phyloP scores from a whole-genome alignment of 53 echinoderm and acorn worm species.

The Actinopyga echinites region DNA sequence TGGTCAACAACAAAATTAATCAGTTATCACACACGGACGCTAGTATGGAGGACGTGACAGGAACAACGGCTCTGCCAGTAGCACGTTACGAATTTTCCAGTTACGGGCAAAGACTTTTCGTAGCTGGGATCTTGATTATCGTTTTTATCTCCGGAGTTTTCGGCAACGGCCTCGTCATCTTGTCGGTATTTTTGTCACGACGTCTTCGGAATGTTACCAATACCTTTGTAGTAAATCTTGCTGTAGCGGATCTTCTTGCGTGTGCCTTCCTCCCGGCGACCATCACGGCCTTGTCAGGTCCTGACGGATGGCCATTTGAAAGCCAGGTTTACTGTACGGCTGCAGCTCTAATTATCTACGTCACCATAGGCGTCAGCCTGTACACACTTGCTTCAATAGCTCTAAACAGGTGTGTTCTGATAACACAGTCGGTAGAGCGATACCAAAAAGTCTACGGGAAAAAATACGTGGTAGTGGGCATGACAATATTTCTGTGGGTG shows the following conservation, averaged over 20 bases:
- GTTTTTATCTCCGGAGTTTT: slow-evolving; percentile 35
- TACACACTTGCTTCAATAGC: slow-evolving; percentile 63
- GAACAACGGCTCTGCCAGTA: neutral
- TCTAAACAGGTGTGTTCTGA: slow-evolving; percentile 57
- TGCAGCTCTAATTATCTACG: slow-evolving; percentile 30
- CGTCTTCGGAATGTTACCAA: slow-evolving; percentile 37
- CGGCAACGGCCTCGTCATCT: too few relatives aligned
- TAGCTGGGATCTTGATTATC: neutral
- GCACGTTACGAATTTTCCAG: slow-evolving; percentile 10
- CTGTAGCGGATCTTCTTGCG: slow-evolving; percentile 51
- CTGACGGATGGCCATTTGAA: slow-evolving; percentile 23
- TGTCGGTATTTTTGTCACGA: slow-evolving; percentile 14
- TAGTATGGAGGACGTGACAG: too few relatives aligned
- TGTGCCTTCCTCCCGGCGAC: slow-evolving; percentile 43
- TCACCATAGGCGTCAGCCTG: slow-evolving; percentile 55
- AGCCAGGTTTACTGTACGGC: slow-evolving; percentile 44
- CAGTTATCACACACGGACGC: too few relatives aligned
- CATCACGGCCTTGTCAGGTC: slow-evolving; percentile 36
- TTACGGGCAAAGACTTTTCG: slow-evolving; percentile 11
- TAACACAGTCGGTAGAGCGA: slow-evolving; percentile 37
- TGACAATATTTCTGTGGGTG: slow-evolving; percentile 7
- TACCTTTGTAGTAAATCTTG: slow-evolving; percentile 37
- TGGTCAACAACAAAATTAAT: too few relatives aligned
- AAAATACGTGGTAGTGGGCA: neutral
- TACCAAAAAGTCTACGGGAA: slow-evolving; percentile 48